These are phyloP conservation scores for Stratiomys singularior DNA, from an alignment of 2,888 invertebrate species.

Conservation along the genomic window DNA sequence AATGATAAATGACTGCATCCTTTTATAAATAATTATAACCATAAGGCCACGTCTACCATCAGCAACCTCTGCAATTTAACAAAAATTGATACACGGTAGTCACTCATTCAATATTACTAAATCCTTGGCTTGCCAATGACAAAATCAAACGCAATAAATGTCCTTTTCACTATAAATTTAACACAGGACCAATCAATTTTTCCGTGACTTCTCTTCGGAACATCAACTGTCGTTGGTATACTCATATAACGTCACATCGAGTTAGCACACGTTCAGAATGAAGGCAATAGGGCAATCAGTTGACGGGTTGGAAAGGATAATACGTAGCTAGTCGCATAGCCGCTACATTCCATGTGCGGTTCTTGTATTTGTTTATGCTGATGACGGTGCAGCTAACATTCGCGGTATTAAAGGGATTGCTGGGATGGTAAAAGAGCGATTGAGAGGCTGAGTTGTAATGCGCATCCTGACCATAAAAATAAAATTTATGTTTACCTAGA, in stretches of 20 bases:
- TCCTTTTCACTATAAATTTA: slow-evolving; percentile 37
- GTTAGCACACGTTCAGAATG: not conserved
- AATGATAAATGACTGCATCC: slow-evolving; percentile 23
- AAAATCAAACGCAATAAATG: slow-evolving; percentile 43
- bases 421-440: not conserved
- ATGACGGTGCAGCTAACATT: not conserved
- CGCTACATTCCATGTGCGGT: not conserved
- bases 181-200: slow-evolving; percentile 33
- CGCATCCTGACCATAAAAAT: slow-evolving; percentile 41
- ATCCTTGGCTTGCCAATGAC: not conserved
- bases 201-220: slow-evolving; percentile 6
- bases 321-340: not conserved
- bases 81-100: not conserved
- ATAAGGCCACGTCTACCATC: not conserved
- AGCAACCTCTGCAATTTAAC: not conserved
- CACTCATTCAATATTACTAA: slow-evolving; percentile 32
- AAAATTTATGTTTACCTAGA: slow-evolving; percentile 45
- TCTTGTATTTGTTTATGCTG: not conserved
- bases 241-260: not conserved
- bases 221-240: slow-evolving; percentile 22
- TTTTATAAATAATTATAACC: not conserved
- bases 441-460: slow-evolving; percentile 2
- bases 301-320: not conserved
- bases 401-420: not conserved
- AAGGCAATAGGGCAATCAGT: not conserved